A percentile compares a stretch with the other conserved stretches of the same genome.
phyloP scores from a whole-genome alignment of 2,113 vertebrate genomes.

The Ailurus styani region DNA sequence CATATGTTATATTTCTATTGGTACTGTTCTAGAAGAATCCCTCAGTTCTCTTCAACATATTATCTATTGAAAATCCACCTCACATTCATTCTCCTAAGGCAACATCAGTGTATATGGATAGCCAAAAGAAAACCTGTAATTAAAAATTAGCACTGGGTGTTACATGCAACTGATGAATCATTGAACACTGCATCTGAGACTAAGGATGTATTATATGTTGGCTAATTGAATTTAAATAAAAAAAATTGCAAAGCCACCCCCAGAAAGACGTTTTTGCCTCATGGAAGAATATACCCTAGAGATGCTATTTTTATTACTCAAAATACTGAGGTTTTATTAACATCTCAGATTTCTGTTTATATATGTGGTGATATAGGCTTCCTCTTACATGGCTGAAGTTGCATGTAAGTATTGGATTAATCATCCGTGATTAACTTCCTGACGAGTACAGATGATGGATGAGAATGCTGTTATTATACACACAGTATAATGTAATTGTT shows the following conservation, averaged over 20 bases:
- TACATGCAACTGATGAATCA: neutral
- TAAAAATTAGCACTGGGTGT: neutral
- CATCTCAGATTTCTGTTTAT: neutral
- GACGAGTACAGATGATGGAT: neutral
- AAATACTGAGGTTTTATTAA: slow-evolving; percentile 42
- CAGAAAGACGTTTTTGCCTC: neutral
- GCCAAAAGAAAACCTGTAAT: slow-evolving; percentile 15
- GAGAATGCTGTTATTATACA: slow-evolving; percentile 18
- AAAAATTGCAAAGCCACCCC: neutral
- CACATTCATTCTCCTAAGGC: neutral
- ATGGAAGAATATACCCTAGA: neutral
- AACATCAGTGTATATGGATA: neutral
- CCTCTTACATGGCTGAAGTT: slow-evolving; percentile 10
- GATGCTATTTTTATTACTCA: slow-evolving; percentile 27
- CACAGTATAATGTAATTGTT: neutral
- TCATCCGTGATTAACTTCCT: slow-evolving; percentile 38
- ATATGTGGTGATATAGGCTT: neutral
- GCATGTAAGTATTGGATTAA: slow-evolving; percentile 3
- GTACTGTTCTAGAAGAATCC: neutral
- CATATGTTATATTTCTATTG: neutral
- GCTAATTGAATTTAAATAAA: neutral
- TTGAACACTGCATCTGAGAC: neutral
- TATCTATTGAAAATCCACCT: neutral
- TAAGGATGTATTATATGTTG: neutral
- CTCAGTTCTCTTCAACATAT: neutral